Evolutionary conservation across 2,888 invertebrate genomes (phyloP), one percentile per base, ranked within the genome.

Genomic region (Calliopum simillimum): DNA sequence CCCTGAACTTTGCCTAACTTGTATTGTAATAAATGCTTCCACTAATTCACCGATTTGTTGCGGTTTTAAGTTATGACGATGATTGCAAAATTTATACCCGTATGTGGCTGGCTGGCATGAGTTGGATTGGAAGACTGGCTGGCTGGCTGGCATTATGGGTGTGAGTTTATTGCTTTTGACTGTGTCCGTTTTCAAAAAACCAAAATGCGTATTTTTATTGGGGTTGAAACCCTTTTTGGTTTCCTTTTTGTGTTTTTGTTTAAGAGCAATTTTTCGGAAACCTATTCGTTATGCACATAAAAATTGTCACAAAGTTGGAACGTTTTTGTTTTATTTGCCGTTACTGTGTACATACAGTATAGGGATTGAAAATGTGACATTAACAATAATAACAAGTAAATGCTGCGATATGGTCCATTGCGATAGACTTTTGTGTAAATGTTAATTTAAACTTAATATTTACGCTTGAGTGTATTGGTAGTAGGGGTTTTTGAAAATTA

Each of bases 41-140:
- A 79, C 78, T 81, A 80, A 82, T 82, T 81, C 79, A 79, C 77
- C 80, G 81, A 82, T 82, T 82, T 80, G 82, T 79, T 81, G 81
- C 80, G 82, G 82, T 79, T 79, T 79, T 74, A 79, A 79, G 77
- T 80, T 79, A 80, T 80, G 79, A 78, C 78, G 77, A 76, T 75
- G 78, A 77, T 78, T 78, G 73, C 72, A 73, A 75, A 71, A 75
- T 77, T 75, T 76, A 76, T 33, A 33, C 33, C 33, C 63, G 43
- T 51, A 6, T 25, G 62, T 64, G 49, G 3, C n/a, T 19, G n/a
- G 49, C 14, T 43, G 19, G 46, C 33, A 13, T 69, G 69, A 12
- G 43, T 55, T 14, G 2, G 41, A 41, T 14, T 67, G 47, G 14
- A 62, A 62, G 59, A 14, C 58, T 68, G 63, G 41, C 46, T 64